Evolutionary conservation across 2,113 vertebrate genomes (phyloP).

Genomic region (Nyctibius bracteatus): DNA sequence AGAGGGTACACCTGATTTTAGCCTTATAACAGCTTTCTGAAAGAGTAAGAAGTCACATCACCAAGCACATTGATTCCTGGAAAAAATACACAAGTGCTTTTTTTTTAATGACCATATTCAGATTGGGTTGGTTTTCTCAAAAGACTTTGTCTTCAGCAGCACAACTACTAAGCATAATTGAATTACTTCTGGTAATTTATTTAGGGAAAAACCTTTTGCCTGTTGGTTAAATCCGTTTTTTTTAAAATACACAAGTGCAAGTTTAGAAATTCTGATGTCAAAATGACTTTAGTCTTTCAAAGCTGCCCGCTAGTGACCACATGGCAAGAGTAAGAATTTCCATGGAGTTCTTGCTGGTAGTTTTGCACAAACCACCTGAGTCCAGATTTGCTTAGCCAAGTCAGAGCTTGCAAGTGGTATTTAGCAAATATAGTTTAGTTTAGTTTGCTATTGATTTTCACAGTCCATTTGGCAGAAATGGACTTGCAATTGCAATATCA

Average conservation of each 20-base stretch:
- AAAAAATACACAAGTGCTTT: not conserved
- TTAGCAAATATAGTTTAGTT: no score
- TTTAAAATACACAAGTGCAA: not conserved
- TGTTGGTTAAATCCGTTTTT: not conserved
- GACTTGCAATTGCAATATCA: not conserved
- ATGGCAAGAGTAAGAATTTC: not conserved
- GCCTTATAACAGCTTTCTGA: not conserved
- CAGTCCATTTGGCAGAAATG: conserved; percentile 44
- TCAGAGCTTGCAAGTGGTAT: not conserved
- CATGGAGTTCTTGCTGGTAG: not conserved
- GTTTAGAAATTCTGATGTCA: not conserved
- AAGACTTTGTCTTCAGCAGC: not conserved
- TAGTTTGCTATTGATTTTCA: conserved; percentile 55
- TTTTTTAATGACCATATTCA: not conserved
- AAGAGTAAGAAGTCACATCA: not conserved
- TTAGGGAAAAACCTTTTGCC: not conserved
- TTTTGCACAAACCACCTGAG: not conserved
- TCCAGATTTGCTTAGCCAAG: not conserved
- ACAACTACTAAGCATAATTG: not conserved
- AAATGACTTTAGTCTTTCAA: not conserved
- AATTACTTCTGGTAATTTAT: not conserved
- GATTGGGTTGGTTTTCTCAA: not conserved
- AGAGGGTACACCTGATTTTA: not conserved
- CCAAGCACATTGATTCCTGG: not conserved
- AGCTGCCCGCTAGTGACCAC: not conserved